Evolutionary conservation across 2,888 invertebrate genomes (phyloP), one percentile per base, ranked within the genome.

Genomic region (Eilema depressum): DNA sequence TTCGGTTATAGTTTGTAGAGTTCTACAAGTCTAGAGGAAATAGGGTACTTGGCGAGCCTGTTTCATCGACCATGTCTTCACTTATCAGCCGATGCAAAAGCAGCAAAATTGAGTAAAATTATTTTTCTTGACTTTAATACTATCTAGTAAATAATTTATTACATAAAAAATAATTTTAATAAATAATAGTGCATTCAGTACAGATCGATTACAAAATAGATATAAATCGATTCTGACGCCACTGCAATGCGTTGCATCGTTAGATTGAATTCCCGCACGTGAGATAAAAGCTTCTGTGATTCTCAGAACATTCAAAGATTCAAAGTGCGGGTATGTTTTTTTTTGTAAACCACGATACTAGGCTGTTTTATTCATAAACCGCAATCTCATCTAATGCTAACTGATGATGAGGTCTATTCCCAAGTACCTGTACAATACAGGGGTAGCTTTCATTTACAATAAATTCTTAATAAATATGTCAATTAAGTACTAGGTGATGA

Each of bases 331-430:
- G n/a, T n/a, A 10, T 53, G 2, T 8, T n/a, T 53, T n/a, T 53
- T n/a, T 53, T 41, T 10, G 0, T 53, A n/a, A n/a, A 20, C 20
- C 53, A 53, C 53, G 53, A 7, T 20, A 20, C 47, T 47, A 53
- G 53, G 53, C n/a, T n/a, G 53, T 53, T n/a, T 53, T 53, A 53
- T 53, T 53, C 53, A 53, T 53, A 53, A 53, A 53, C n/a, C n/a
- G n/a, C 53, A 53, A 53, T 53, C 20, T 53, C 53, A n/a, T 53
- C 53, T n/a, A 53, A 53, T 53, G 10, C 53, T 53, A 53, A 53
- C 53, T n/a, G 53, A 53, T 53, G 53, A 53, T 53, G 53, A 10
- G 47, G 7, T 53, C 7, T n/a, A 53, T 53, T 53, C 53, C 53
- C 53, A 20, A n/a, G n/a, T n/a, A 53, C n/a, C 53, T 53, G 10